These are phyloP conservation scores for Apocrypta bakeri DNA, from an alignment of 1,140 invertebrate genomes.

Conservation along the genomic window DNA sequence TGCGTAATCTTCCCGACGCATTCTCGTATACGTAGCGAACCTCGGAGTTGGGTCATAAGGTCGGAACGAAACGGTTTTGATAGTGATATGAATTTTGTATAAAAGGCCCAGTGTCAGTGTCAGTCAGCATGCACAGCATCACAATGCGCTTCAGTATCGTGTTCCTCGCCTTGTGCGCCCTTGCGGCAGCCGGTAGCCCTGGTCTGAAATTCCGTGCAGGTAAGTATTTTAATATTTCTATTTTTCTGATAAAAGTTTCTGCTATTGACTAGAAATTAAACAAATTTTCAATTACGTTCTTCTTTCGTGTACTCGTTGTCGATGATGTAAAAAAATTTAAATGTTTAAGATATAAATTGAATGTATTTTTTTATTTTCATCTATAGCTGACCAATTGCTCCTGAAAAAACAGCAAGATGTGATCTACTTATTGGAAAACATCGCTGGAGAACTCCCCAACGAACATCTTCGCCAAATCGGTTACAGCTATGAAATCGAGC, in stretches of 20 bases:
- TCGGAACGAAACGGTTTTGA: constrained; percentile 51
- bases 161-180: constrained; percentile 67
- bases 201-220: constrained; percentile 65
- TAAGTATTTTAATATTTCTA: constrained; percentile 56
- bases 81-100: constrained; percentile 70
- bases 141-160: constrained; percentile 69
- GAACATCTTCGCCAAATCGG: constrained; percentile 65
- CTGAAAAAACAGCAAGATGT: constrained; percentile 78
- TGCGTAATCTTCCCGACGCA: constrained; percentile 27
- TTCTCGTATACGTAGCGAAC: background rate
- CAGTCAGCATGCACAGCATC: constrained; percentile 62
- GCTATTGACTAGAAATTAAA: background rate
- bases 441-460: constrained; percentile 73
- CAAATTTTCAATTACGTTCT: too few relatives aligned
- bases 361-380: background rate
- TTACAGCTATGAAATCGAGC: constrained; percentile 63
- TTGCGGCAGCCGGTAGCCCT: constrained; percentile 63
- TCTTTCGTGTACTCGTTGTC: too few relatives aligned
- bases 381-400: constrained; percentile 75
- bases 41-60: constrained; percentile 19
- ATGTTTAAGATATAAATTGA: too few relatives aligned
- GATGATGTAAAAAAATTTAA: too few relatives aligned
- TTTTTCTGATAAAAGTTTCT: too few relatives aligned
- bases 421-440: constrained; percentile 78
- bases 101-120: constrained; percentile 59